Evolutionary conservation across 2,113 vertebrate genomes (phyloP).

Genomic region (Trematomus loennbergii): DNA sequence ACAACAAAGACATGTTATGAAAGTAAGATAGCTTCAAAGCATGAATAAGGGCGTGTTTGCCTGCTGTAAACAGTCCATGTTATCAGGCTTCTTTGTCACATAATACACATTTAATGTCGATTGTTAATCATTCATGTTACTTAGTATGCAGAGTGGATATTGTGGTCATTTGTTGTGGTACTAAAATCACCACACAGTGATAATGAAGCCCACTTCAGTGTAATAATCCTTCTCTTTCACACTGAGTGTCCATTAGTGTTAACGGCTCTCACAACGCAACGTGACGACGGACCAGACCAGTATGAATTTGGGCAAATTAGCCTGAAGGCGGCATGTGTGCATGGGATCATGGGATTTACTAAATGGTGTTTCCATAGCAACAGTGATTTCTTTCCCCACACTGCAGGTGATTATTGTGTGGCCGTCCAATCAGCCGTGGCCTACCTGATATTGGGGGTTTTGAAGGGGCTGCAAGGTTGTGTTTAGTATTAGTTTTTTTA

Average conservation of each 20-base stretch:
- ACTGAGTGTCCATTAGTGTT: conserved; percentile 37
- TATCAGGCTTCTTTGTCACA: not conserved
- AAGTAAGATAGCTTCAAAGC: too few species aligned
- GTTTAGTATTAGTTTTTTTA: conserved; percentile 48
- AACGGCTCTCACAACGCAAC: conserved; percentile 21
- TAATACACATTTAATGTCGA: not conserved
- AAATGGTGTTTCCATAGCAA: conserved; percentile 75
- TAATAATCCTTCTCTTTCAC: conserved; percentile 5
- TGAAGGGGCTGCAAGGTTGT: not conserved
- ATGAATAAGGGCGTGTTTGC: too few species aligned
- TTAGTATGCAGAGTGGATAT: not conserved
- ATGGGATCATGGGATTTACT: conserved; percentile 43
- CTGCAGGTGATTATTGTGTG: conserved; percentile 59
- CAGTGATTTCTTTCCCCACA: conserved; percentile 45
- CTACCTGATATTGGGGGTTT: conserved; percentile 29
- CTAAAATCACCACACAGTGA: not conserved
- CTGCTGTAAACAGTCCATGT: too few species aligned
- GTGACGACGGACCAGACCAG: conserved; percentile 21
- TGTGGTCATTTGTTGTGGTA: not conserved
- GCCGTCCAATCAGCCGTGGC: conserved; percentile 48
- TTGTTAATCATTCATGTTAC: not conserved
- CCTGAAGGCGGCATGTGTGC: conserved; percentile 31
- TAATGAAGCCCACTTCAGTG: not conserved
- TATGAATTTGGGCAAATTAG: conserved; percentile 59
- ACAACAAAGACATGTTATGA: too few species aligned